phyloP scores from a whole-genome alignment of 2,113 vertebrate species.

The Melozone crissalis region DNA sequence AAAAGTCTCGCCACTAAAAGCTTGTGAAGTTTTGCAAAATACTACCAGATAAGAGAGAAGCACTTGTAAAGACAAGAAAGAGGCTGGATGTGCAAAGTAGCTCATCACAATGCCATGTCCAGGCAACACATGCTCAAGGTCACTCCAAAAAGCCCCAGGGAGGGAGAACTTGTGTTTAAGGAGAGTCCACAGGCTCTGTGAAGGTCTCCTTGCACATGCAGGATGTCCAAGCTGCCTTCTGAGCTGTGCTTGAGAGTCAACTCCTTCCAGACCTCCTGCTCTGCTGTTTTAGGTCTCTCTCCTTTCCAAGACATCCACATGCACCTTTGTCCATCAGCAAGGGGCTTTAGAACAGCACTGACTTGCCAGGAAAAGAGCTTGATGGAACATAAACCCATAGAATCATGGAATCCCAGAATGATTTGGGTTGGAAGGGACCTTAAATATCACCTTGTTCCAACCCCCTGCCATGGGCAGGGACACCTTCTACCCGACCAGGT shows the following conservation, averaged over 20 bases:
- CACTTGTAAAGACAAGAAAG: neutral
- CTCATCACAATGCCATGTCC: rapidly evolving
- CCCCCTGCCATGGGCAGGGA: neutral
- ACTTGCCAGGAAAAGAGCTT: neutral
- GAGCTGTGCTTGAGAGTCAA: neutral
- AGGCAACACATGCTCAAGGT: rapidly evolving
- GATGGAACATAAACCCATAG: neutral
- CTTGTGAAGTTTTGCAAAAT: neutral
- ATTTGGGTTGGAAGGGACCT: neutral
- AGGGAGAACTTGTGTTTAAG: neutral
- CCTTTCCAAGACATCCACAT: neutral
- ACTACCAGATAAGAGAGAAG: neutral
- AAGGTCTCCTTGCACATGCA: neutral
- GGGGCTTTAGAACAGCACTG: neutral
- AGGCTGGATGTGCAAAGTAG: neutral
- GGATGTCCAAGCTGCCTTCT: neutral
- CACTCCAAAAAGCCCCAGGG: neutral
- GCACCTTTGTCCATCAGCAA: neutral
- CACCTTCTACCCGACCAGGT: rapidly evolving
- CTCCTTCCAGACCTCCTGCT: neutral
- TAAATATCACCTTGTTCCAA: neutral
- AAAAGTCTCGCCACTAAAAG: neutral
- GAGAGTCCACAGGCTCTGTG: neutral
- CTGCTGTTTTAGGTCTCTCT: neutral
- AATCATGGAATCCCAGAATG: neutral